Conservation (phyloP, 1,140 invertebrate genomes). For the Leucophenga varia region DNA sequence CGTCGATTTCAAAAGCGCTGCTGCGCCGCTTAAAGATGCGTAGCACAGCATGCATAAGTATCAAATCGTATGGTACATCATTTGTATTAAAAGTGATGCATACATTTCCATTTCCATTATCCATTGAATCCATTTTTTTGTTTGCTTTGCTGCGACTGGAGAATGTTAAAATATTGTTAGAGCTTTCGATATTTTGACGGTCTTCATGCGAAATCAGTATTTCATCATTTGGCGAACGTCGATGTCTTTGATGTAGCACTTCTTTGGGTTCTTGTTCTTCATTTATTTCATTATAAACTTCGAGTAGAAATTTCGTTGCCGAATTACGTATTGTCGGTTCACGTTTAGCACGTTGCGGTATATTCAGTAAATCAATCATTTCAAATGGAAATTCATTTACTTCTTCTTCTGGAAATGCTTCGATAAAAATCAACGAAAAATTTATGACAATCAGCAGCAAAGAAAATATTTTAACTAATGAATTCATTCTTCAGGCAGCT, state of each 20-base stretch:
- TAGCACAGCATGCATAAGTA: slow-evolving; percentile 32
- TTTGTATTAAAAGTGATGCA: slow-evolving; percentile 42
- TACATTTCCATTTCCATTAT: slow-evolving; percentile 16
- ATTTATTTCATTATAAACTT: slow-evolving; percentile 48
- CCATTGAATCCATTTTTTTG: no score
- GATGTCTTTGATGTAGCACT: slow-evolving; percentile 32
- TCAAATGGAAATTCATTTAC: slow-evolving; percentile 34
- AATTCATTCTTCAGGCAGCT: no score
- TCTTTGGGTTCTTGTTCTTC: slow-evolving; percentile 38
- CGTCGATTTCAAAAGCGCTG: no score
- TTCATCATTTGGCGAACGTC: slow-evolving; percentile 36
- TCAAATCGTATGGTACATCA: slow-evolving; percentile 37
- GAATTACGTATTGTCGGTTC: slow-evolving; percentile 29
- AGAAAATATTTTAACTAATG: no score
- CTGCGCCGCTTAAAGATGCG: slow-evolving; percentile 43
- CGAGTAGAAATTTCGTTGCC: slow-evolving; percentile 45
- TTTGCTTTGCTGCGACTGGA: slow-evolving; percentile 24
- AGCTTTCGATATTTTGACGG: slow-evolving; percentile 41
- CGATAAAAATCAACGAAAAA: no score
- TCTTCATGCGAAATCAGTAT: slow-evolving; percentile 39
- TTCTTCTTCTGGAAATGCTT: no score
- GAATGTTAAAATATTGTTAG: slow-evolving; percentile 49
- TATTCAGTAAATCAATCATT: slow-evolving; percentile 39
- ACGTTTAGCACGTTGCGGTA: slow-evolving; percentile 18
- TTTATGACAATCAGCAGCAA: no score